Conservation (phyloP, 2,113 vertebrate species). For the Archocentrus centrarchus region DNA sequence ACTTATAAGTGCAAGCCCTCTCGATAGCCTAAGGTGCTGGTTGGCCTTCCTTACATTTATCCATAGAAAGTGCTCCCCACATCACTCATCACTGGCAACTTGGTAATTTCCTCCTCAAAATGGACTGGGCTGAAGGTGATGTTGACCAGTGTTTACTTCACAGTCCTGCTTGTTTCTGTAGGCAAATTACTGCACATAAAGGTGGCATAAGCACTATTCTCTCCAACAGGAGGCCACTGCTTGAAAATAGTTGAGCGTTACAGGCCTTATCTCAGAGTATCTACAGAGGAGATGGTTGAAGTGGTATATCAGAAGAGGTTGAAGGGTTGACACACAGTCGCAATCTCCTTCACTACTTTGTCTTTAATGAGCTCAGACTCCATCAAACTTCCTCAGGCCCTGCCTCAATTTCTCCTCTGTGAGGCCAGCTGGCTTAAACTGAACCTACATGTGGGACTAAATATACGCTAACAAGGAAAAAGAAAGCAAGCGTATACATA, state of each 20-base stretch:
- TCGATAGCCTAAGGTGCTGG: neutral
- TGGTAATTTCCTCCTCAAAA: too few relatives aligned
- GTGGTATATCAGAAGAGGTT: too few relatives aligned
- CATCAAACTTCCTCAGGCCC: neutral
- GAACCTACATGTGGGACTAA: neutral
- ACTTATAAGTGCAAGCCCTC: neutral
- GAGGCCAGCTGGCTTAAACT: neutral
- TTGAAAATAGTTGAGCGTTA: too few relatives aligned
- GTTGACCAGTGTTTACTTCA: neutral
- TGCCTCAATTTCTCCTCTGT: neutral
- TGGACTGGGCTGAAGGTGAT: accelerated
- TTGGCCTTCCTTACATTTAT: neutral
- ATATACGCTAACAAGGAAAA: neutral
- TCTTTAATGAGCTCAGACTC: neutral
- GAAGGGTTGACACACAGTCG: too few relatives aligned
- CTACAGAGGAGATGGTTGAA: too few relatives aligned
- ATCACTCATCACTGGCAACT: too few relatives aligned
- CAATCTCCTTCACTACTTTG: too few relatives aligned
- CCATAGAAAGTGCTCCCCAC: neutral
- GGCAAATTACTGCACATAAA: neutral
- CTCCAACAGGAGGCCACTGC: neutral
- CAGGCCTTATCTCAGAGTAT: neutral
- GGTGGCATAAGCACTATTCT: neutral
- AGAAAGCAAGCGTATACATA: neutral
- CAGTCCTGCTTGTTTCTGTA: neutral